Evolutionary conservation across 2,888 invertebrate species (phyloP), one percentile per base, ranked within the genome.

Genomic region (Dolichopus griseipennis): DNA sequence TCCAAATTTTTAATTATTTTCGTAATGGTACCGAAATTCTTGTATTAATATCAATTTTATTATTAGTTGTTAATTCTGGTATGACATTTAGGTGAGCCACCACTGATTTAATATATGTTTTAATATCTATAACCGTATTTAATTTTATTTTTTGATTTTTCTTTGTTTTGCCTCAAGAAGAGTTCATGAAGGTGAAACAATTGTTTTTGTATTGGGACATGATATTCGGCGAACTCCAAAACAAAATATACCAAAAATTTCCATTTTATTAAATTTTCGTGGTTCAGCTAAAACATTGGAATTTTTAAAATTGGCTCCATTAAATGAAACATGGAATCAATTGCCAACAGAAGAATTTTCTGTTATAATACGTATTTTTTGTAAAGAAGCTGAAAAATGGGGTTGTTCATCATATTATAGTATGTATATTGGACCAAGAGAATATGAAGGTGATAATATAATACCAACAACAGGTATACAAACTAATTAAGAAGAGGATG

Each of bases 311-410:
- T 18, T 2, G 18, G 15, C 18, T 18, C 10, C 7, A 61, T 12
- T 18, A 27, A 27, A 27, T 63, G 27, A 63, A 27, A 21, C 27
- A 33, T 63, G 63, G 63, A 18, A 63, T 27, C 72, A 72, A 27
- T 74, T 75, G 69, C 75, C 73, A 5, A 69, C 15, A 27, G 73
- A 72, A 62, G 76, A 71, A 22, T 77, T 77, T 69, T 71, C 73
- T 3, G 72, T 76, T 8, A 72, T 71, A 34, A 70, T 76, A 63
- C 72, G 73, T 68, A 74, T 77, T 18, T 67, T 68, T 1, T 76
- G 76, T 66, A 73, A 72, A 33, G 75, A 75, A 68, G 75, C 76
- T 10, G 70, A 72, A 63, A 76, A 75, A 70, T 76, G 76, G 76
- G 76, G 76, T 21, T 76, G 76, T 69, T 74, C 72, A n/a, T 74